These are phyloP conservation scores for Rafetus swinhoei DNA, from an alignment of 2,113 vertebrate genomes.

Conservation along the genomic window DNA sequence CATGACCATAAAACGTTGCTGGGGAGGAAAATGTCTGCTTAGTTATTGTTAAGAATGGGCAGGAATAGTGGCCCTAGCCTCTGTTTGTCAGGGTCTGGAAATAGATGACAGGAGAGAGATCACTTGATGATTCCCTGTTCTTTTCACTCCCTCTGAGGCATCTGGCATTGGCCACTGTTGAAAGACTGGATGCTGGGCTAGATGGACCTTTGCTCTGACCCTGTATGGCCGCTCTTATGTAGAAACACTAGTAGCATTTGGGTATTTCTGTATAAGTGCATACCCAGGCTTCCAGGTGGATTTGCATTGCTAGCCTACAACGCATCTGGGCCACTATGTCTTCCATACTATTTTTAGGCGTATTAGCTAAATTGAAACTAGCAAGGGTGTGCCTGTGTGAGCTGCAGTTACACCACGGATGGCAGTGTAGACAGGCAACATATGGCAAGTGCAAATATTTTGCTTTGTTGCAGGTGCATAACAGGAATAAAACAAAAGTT, in stretches of 20 bases:
- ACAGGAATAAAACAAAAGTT: not conserved
- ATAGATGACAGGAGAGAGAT: too few species aligned
- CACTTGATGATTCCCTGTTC: too few species aligned
- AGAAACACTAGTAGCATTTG: accelerated
- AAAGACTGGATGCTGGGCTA: too few species aligned
- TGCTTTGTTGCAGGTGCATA: accelerated
- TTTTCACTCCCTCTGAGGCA: too few species aligned
- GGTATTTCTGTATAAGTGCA: not conserved
- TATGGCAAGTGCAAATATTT: not conserved
- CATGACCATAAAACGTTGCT: too few species aligned
- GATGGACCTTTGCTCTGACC: too few species aligned
- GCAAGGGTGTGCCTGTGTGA: not conserved
- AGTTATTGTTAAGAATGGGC: too few species aligned
- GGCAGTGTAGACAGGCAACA: not conserved
- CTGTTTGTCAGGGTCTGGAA: too few species aligned
- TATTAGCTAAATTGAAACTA: not conserved
- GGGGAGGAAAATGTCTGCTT: too few species aligned
- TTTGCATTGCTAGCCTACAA: not conserved
- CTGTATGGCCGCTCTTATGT: too few species aligned
- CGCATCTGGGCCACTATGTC: not conserved
- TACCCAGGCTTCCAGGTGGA: not conserved
- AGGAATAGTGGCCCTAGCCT: too few species aligned
- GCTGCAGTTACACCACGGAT: not conserved
- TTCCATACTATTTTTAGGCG: not conserved
- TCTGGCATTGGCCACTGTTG: too few species aligned